Conservation (phyloP, 30 jellyfish, hydroid and myxozoan genomes). For the Aurelia sp. region DNA sequence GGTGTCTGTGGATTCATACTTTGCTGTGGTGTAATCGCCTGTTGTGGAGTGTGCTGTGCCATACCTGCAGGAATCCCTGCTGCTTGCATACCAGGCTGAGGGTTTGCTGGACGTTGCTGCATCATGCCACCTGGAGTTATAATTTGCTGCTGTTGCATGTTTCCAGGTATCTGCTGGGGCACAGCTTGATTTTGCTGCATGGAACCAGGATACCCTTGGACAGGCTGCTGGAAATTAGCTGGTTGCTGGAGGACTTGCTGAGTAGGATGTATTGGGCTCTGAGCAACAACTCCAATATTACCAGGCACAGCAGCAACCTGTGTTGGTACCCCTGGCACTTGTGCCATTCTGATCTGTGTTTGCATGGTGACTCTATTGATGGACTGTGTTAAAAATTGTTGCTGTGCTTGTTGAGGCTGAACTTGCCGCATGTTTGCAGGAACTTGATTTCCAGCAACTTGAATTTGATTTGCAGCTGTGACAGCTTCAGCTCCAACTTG, state of each 20-base stretch:
- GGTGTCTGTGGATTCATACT: constrained; percentile 4
- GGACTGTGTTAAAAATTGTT: not conserved
- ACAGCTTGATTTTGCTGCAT: not conserved
- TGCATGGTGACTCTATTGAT: not conserved
- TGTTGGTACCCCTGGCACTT: not conserved
- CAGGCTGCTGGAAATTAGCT: not conserved
- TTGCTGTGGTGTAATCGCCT: not conserved
- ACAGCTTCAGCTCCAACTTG: constrained; percentile 17
- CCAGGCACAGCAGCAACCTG: constrained; percentile 23
- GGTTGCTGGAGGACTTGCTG: constrained; percentile 12
- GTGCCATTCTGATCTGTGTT: not conserved
- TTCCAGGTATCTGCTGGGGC: constrained; percentile 38
- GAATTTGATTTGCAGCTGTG: constrained; percentile 11
- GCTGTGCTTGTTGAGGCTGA: not conserved
- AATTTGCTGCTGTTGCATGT: constrained; percentile 28
- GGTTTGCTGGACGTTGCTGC: constrained; percentile 17
- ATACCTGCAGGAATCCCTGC: constrained; percentile 12
- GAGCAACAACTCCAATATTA: not conserved
- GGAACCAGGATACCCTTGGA: not conserved
- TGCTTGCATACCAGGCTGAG: constrained; percentile 14
- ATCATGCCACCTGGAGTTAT: not conserved
- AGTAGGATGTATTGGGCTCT: constrained; percentile 13
- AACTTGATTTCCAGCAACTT: not conserved
- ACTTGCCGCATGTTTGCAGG: constrained; percentile 1
- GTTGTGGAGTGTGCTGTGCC: not conserved